Evolutionary conservation across 2,888 invertebrate species (phyloP), one percentile per base, ranked within the genome.

Genomic region (Drosophila eohydei): DNA sequence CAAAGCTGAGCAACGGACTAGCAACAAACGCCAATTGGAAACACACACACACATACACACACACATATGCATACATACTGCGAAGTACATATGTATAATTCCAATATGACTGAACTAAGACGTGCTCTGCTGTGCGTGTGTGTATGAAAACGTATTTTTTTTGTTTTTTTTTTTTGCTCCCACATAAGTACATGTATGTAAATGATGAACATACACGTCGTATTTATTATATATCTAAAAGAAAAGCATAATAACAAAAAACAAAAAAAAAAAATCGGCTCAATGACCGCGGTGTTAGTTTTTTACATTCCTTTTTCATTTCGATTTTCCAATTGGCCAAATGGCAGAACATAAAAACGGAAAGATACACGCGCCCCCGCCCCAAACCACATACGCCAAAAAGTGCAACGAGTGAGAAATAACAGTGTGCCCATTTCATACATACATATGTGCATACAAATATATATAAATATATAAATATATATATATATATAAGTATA

Each of bases 1-100:
- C 66, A 75, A 78, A 75, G 80, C 80, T 80, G 58, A 76, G 80
- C 71, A 78, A 65, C 64, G 80, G 80, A 71, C 80, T 80, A 77
- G 80, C 68, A 72, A 75, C 71, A 80, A 82, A 82, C 64, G 71
- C 76, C 75, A 80, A 71, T 75, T 82, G 80, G 63, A 79, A 79
- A 62, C 77, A 75, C 71, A 75, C 70, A 72, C 74, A 75, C 70
- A 71, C 54, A 61, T 50, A 43, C 46, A 43, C 58, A 21, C 26
- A 38, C 59, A 36, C 57, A 80, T 54, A 64, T 64, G 74, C 68
- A 81, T 81, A 84, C 70, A 81, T 68, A 83, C 78, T 67, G 51
- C 67, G 54, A 83, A 59, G 60, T 78, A 74, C 40, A 56, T 71
- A 64, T 69, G 67, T 73, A 60, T 69, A 69, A 58, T 68, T 68